Base-by-base conservation (phyloP, 2,888 invertebrate genomes). In the Tinea trinotella region DNA sequence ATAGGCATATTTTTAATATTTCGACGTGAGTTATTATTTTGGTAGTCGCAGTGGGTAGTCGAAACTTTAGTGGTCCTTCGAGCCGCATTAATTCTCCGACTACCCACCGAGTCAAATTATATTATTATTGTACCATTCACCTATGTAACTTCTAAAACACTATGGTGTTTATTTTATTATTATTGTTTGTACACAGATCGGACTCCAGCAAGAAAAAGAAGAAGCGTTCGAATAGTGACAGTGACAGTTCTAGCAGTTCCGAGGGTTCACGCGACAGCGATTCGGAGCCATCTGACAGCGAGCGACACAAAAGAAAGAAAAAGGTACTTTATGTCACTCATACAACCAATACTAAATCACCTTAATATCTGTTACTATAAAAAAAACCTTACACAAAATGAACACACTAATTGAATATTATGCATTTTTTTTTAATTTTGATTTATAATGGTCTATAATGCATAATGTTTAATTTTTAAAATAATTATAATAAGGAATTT, bases 151-250 rank as follows among this genome's bases (percentile, higher is more conserved):
- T 7, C 24, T 24, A 24, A 9, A 24, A 5, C 24, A 24, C 24
- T 5, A 9, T 7, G 24, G 24, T 9, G 24, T 5, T 24, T 9
- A 24, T 7, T 7, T 7, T 24, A 9, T 24, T 24, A 24, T 24
- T 24, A 9, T 36, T 36, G 7, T 46, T 46, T 46, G 7, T 7
- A 17, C 1, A 12, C 40, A 82, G 83, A 61, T 80, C 81, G 71
- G 84, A 84, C 49, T 71, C 75, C 4, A 71, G 73, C 60, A 85
- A 86, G 72, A 86, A 85, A 58, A 85, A 88, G 72, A 88, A 89
- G 76, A 89, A 88, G 65, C 87, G 88, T 52, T 86, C 88, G 35
- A 87, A 87, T 89, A 88, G 20, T 80, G 87, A 86, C 60, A 74
- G 79, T 4, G 88, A 84, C 20, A 81, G 83, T 52, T 83, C 82